Evolutionary conservation across 2,113 vertebrate genomes (phyloP).

Genomic region (Platichthys stellatus): DNA sequence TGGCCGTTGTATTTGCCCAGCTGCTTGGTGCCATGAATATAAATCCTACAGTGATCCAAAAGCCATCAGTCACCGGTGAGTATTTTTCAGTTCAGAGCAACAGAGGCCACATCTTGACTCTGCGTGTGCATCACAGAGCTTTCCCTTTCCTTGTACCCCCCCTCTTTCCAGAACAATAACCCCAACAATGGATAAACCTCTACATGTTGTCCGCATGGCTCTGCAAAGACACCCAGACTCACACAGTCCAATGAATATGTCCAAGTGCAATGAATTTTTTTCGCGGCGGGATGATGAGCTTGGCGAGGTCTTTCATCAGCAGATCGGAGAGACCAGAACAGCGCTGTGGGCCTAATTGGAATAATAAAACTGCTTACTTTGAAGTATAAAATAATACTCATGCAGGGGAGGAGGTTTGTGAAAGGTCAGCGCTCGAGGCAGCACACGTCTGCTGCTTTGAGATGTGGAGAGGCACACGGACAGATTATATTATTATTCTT

Average conservation of each 20-base stretch:
- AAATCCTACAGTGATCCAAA: conserved; percentile 22
- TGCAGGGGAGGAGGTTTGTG: conserved; percentile 47
- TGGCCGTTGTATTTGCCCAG: conserved; percentile 33
- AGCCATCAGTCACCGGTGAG: background rate
- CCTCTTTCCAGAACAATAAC: background rate
- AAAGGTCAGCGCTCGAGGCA: conserved; percentile 68
- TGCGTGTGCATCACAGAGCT: conserved; percentile 16
- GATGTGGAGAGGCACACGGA: conserved; percentile 22
- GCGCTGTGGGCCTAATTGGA: conserved; percentile 72
- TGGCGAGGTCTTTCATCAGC: conserved; percentile 72
- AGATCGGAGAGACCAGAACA: conserved; percentile 53
- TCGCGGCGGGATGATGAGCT: conserved; percentile 39
- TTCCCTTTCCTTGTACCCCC: background rate
- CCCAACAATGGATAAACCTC: background rate
- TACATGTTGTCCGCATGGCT: background rate
- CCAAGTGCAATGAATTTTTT: conserved; percentile 36
- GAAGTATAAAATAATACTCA: conserved; percentile 70
- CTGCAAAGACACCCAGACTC: background rate
- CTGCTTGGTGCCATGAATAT: conserved; percentile 33
- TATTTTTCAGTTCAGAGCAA: conserved; percentile 18
- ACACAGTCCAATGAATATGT: conserved; percentile 52
- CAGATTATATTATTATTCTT: conserved; percentile 45
- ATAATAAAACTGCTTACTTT: conserved; percentile 76
- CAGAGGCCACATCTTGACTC: background rate
- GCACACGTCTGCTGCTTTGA: conserved; percentile 43